Evolutionary conservation across 2,888 invertebrate species (phyloP).

Genomic region (Entomobrya multifasciata): DNA sequence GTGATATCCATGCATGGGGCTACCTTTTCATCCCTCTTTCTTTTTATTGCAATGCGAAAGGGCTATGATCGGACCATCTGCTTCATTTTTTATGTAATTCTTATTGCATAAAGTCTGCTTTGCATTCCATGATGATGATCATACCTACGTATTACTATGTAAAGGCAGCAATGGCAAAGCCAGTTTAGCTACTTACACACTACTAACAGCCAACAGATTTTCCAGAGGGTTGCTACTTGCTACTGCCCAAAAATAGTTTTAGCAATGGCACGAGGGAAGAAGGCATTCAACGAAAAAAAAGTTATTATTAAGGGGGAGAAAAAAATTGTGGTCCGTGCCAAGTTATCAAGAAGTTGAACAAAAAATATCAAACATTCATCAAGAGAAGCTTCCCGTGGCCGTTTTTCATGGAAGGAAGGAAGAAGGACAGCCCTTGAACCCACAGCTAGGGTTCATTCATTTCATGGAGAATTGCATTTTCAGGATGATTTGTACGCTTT

Average conservation of each 20-base stretch:
- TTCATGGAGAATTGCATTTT: slow-evolving; percentile 42
- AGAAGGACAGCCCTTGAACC: slow-evolving; percentile 61
- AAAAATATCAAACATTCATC: slow-evolving; percentile 52
- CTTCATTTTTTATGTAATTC: slow-evolving; percentile 7
- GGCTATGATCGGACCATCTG: slow-evolving; percentile 52
- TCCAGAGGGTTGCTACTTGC: slow-evolving; percentile 26
- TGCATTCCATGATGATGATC: background rate
- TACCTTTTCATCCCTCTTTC: slow-evolving; percentile 29
- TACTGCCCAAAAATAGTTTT: slow-evolving; percentile 4
- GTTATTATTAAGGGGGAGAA: slow-evolving; percentile 42
- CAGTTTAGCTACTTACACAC: background rate
- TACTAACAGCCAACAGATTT: slow-evolving; percentile 45
- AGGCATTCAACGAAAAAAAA: slow-evolving; percentile 34
- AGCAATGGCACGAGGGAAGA: slow-evolving; percentile 44
- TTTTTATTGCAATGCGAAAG: slow-evolving; percentile 52
- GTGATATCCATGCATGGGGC: background rate
- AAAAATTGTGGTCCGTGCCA: slow-evolving; percentile 64
- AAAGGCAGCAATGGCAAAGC: background rate
- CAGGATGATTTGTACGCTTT: background rate
- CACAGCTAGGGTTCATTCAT: slow-evolving; percentile 59
- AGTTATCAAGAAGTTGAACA: slow-evolving; percentile 44
- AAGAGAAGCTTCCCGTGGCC: slow-evolving; percentile 41
- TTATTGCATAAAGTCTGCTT: slow-evolving; percentile 23
- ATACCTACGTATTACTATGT: background rate
- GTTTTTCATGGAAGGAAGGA: slow-evolving; percentile 22